phyloP scores from a whole-genome alignment of 2,113 vertebrate genomes.

The Eulemur rufifrons region DNA sequence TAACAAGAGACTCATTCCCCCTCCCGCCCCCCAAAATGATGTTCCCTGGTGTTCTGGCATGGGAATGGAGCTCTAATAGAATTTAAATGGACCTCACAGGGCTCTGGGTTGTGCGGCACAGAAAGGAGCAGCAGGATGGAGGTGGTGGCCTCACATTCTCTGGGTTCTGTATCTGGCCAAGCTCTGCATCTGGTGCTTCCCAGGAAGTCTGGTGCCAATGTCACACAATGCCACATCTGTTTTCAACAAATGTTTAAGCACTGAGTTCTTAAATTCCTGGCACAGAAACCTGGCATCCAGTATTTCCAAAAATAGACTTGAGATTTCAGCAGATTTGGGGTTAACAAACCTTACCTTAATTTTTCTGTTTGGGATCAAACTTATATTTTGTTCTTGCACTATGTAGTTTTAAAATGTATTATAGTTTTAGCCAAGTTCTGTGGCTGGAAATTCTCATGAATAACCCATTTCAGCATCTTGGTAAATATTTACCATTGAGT shows the following conservation, averaged over 20 bases:
- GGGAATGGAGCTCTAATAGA: constrained; percentile 20
- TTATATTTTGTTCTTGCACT: neutral
- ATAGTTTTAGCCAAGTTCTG: neutral
- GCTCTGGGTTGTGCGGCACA: neutral
- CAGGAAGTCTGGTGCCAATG: constrained; percentile 61
- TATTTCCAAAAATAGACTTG: constrained; percentile 64
- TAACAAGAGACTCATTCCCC: constrained; percentile 46
- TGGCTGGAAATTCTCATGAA: neutral
- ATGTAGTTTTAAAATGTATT: neutral
- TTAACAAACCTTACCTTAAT: constrained; percentile 50
- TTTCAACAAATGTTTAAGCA: constrained; percentile 73
- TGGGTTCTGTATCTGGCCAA: constrained; percentile 66
- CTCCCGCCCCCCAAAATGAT: neutral
- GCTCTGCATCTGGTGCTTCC: constrained; percentile 75
- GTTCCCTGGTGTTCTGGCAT: constrained; percentile 44
- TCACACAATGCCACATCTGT: constrained; percentile 77
- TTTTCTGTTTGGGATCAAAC: constrained; percentile 29
- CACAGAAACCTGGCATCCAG: constrained; percentile 59
- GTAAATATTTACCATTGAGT: constrained; percentile 10
- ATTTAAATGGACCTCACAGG: constrained; percentile 52
- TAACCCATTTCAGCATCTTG: neutral
- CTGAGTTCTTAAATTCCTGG: constrained; percentile 65
- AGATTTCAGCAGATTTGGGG: constrained; percentile 60
- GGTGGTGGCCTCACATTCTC: constrained; percentile 59
- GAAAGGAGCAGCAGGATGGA: constrained; percentile 65